Percentiles rank a stretch among this genome's conserved stretches.
Evolutionary conservation across 2,797 vertebrate genomes (phyloP).

Genomic region (Cynodonichthys magdalenae): DNA sequence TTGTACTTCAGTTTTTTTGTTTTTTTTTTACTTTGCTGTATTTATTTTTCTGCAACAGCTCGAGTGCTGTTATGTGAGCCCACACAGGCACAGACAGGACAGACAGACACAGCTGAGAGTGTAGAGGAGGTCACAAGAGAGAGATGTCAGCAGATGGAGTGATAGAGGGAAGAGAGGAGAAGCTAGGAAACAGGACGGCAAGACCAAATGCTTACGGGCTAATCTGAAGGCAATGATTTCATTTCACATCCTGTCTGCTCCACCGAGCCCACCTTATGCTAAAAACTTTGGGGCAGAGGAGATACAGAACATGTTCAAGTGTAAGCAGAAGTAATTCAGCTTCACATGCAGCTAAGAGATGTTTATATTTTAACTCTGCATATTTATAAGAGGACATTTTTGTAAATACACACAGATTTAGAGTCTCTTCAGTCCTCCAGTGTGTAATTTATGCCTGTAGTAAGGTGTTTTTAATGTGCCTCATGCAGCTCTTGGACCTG

Average conservation of each 20-base stretch:
- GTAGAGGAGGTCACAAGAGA: slow-evolving; percentile 67
- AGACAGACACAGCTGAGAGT: slow-evolving; percentile 61
- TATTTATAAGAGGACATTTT: background rate
- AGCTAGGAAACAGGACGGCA: slow-evolving; percentile 69
- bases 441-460: background rate
- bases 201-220: slow-evolving; percentile 75
- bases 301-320: slow-evolving; percentile 17
- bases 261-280: slow-evolving; percentile 50
- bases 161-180: slow-evolving; percentile 58
- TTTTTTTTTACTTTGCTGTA: slow-evolving; percentile 6
- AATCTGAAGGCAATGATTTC: slow-evolving; percentile 67
- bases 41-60: slow-evolving; percentile 26
- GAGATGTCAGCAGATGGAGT: slow-evolving; percentile 81
- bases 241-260: slow-evolving; percentile 70
- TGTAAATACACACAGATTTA: background rate
- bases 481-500: slow-evolving; percentile 5
- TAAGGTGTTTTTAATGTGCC: background rate
- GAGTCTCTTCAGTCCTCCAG: background rate
- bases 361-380: background rate
- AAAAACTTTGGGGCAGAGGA: slow-evolving; percentile 28
- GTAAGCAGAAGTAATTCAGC: slow-evolving; percentile 14
- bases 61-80: slow-evolving; percentile 30
- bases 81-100: slow-evolving; percentile 1
- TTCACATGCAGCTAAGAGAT: slow-evolving; percentile 1
- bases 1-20: background rate